Evolutionary conservation across 2,888 invertebrate genomes (phyloP).

Genomic region (Drosophila eohydei): DNA sequence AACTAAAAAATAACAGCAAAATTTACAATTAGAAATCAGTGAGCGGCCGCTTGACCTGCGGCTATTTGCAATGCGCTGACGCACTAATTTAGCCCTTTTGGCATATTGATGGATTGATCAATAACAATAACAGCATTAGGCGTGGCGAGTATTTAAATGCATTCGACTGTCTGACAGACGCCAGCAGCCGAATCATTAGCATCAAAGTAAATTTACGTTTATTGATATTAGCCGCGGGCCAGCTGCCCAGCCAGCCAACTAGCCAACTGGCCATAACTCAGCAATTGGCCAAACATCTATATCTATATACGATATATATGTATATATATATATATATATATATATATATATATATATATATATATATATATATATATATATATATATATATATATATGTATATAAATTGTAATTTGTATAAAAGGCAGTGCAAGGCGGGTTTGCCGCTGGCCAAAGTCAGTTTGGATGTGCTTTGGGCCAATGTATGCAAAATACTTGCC

Average conservation of each 20-base stretch:
- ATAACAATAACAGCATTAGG: conserved; percentile 39
- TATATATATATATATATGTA: not conserved
- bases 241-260: not conserved
- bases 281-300: conserved; percentile 9
- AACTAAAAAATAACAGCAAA: conserved; percentile 4
- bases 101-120: conserved; percentile 54
- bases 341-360: not conserved
- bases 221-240: conserved; percentile 44
- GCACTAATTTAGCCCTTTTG: conserved; percentile 59
- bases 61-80: conserved; percentile 46
- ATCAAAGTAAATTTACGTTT: conserved; percentile 67
- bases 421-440: conserved; percentile 34
- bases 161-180: conserved; percentile 32
- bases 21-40: conserved; percentile 39
- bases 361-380: not conserved
- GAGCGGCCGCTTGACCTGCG: conserved; percentile 26
- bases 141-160: conserved; percentile 10
- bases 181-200: conserved; percentile 63
- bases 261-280: conserved; percentile 33
- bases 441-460: conserved; percentile 35
- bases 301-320: not conserved
- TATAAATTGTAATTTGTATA: conserved; percentile 52
- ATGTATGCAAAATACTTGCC: conserved; percentile 66
- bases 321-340: not conserved
- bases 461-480: conserved; percentile 33